These are phyloP conservation scores for Psococerastis gibbosa DNA, from an alignment of 2,888 invertebrate species.

Conservation along the genomic window DNA sequence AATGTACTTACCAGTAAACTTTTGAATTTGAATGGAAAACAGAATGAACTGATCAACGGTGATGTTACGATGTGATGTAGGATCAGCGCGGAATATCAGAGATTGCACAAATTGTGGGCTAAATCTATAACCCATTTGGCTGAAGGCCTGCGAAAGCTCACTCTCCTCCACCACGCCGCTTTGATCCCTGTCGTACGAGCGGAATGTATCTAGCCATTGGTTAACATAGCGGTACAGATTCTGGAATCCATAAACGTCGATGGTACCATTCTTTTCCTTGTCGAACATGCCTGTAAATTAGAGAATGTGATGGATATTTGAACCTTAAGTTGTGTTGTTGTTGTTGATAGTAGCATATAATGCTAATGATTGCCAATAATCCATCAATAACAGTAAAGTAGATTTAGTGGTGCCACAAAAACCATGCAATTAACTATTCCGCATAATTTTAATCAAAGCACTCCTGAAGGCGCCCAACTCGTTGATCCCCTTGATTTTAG, in stretches of 20 bases:
- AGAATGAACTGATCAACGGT: constrained; percentile 81
- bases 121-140: constrained; percentile 78
- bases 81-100: constrained; percentile 49
- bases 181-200: constrained; percentile 65
- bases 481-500: no score
- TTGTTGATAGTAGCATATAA: no score
- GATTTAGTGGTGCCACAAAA: no score
- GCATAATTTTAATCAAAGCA: no score
- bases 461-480: no score
- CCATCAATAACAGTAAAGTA: constrained; percentile 1
- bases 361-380: no score
- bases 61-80: constrained; percentile 37
- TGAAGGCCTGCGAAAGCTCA: constrained; percentile 58
- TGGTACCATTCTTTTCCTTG: constrained; percentile 62
- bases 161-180: constrained; percentile 67
- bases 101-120: constrained; percentile 57
- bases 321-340: no score
- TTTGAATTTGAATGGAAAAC: constrained; percentile 70
- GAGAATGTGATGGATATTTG: no score
- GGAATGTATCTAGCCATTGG: constrained; percentile 72
- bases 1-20: constrained; percentile 43
- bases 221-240: constrained; percentile 73
- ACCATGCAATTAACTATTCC: no score
- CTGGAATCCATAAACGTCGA: constrained; percentile 67
- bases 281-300: constrained; percentile 63